A percentile compares a stretch with the other conserved stretches of the same genome.
These are phyloP conservation scores for Dicyrtoma fusca DNA, from an alignment of 2,888 invertebrate species.

Conservation along the genomic window DNA sequence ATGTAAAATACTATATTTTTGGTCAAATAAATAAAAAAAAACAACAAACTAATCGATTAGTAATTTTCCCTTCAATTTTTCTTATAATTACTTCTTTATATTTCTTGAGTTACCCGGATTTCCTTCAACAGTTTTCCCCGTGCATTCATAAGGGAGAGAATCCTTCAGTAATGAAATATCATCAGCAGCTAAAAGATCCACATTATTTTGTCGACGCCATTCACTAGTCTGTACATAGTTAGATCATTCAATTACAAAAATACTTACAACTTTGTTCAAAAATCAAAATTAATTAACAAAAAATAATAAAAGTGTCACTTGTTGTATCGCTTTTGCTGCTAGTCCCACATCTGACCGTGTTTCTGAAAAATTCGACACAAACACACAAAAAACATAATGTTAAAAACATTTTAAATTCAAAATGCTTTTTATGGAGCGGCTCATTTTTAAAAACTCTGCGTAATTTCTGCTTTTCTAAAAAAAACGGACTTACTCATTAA, in stretches of 20 bases:
- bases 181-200: neutral
- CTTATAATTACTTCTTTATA: no score
- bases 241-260: no score
- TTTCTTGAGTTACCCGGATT: conserved; percentile 25
- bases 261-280: no score
- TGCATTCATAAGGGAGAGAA: conserved; percentile 18
- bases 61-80: no score
- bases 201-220: conserved; percentile 9
- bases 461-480: no score
- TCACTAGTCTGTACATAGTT: neutral
- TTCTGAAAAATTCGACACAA: neutral
- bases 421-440: no score
- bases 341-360: neutral
- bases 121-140: conserved; percentile 18
- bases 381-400: neutral
- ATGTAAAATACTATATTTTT: conserved; percentile 8
- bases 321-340: neutral
- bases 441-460: no score
- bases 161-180: conserved; percentile 6
- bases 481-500: neutral
- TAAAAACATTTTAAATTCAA: no score
- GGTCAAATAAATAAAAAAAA: no score
- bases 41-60: neutral
- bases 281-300: no score
- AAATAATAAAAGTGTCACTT: no score